A percentile compares a stretch with the other conserved stretches of the same genome.
These are phyloP conservation scores for Galleria mellonella DNA, from an alignment of 1,140 invertebrate species.

Conservation along the genomic window DNA sequence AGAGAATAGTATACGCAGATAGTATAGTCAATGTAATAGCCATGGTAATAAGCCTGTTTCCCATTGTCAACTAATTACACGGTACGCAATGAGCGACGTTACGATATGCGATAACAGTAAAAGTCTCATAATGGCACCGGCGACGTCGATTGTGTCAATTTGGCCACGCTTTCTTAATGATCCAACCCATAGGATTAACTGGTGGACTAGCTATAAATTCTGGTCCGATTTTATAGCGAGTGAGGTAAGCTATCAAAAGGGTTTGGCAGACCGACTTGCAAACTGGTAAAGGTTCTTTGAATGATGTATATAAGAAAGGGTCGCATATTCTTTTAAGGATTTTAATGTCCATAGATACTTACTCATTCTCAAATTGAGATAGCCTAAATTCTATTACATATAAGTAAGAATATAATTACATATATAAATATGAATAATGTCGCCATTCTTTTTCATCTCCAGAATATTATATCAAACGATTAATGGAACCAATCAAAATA, in stretches of 20 bases:
- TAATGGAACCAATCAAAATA: no score
- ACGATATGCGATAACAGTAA: slow-evolving; percentile 68
- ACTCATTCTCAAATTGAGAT: no score
- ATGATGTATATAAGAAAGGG: no score
- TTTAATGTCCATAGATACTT: no score
- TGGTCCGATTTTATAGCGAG: slow-evolving; percentile 9
- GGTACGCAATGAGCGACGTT: slow-evolving; percentile 36
- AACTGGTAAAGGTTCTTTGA: background rate
- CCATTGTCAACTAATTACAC: slow-evolving; percentile 55
- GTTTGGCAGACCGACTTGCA: slow-evolving; percentile 1
- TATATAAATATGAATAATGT: no score
- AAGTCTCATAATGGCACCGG: slow-evolving; percentile 49
- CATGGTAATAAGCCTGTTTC: slow-evolving; percentile 36
- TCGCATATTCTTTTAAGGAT: no score
- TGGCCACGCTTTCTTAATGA: slow-evolving; percentile 42
- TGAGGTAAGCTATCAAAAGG: slow-evolving; percentile 3
- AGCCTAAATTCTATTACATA: no score
- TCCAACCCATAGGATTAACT: slow-evolving; percentile 15
- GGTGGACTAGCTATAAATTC: slow-evolving; percentile 12
- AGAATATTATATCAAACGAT: no score
- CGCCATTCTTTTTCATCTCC: no score
- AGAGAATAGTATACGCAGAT: background rate
- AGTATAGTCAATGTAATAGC: background rate
- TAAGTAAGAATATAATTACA: no score
- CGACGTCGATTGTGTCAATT: slow-evolving; percentile 54